These are phyloP conservation scores for Tenthredo livida DNA, from an alignment of 2,888 invertebrate genomes.

Conservation along the genomic window DNA sequence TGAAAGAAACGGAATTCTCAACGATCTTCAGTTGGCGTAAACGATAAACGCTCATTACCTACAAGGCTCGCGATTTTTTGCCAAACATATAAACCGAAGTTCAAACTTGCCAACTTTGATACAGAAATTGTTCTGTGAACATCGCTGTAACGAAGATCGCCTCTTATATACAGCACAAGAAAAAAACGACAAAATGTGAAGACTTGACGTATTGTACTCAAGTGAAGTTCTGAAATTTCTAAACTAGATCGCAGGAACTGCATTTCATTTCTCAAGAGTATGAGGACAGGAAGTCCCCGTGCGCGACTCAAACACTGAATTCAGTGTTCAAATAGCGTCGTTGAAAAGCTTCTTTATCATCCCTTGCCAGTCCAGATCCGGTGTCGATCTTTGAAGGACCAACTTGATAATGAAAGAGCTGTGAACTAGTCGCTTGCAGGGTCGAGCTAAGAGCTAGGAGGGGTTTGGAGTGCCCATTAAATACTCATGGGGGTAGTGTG, in stretches of 20 bases:
- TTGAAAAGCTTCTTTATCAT: background rate
- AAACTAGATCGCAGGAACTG: background rate
- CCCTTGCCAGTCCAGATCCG: background rate
- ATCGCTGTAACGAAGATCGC: background rate
- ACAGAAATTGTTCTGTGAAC: background rate
- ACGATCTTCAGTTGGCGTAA: background rate
- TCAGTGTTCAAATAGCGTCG: background rate
- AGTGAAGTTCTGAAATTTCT: background rate
- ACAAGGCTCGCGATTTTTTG: too few relatives aligned
- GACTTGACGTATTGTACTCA: background rate
- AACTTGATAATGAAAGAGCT: background rate
- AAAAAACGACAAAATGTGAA: constrained; percentile 11
- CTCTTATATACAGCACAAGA: background rate
- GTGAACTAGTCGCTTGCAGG: background rate
- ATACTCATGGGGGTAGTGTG: constrained; percentile 52
- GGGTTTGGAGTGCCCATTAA: constrained; percentile 14
- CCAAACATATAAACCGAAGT: background rate
- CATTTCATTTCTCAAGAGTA: background rate
- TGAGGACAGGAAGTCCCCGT: constrained; percentile 35
- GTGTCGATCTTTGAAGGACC: background rate
- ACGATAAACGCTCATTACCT: too few relatives aligned
- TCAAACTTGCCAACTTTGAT: background rate
- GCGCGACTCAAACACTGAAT: constrained; percentile 20
- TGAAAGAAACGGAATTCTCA: background rate
- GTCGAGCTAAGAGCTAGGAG: background rate